phyloP scores from a whole-genome alignment of 2,797 vertebrate genomes.

The Dryobates pubescens region DNA sequence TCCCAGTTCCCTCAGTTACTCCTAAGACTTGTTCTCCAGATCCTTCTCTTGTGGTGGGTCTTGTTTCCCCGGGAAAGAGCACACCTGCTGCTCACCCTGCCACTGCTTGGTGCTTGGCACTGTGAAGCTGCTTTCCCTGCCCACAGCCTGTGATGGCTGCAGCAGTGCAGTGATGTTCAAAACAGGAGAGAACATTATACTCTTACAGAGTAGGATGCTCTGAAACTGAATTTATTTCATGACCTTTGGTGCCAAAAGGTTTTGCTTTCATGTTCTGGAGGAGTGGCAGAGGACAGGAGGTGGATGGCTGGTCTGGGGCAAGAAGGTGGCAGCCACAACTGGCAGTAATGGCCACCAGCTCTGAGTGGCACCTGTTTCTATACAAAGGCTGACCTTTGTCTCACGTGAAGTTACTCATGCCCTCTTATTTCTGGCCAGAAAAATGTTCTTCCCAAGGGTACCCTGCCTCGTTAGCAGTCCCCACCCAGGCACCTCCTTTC shows the following conservation, averaged over 20 bases:
- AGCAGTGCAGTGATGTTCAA: accelerated
- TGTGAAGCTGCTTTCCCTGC: not conserved
- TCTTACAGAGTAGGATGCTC: not conserved
- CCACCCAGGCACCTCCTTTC: slow-evolving; percentile 19
- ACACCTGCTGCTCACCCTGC: not conserved
- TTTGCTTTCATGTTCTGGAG: not conserved
- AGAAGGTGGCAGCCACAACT: not conserved
- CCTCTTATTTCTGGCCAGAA: not conserved
- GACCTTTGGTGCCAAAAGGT: not conserved
- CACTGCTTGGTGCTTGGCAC: not conserved
- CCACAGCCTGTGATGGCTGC: accelerated
- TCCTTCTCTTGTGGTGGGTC: not conserved
- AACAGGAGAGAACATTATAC: accelerated
- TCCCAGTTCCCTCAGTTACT: too few relatives aligned
- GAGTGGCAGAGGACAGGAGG: not conserved
- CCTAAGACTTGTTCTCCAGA: too few relatives aligned
- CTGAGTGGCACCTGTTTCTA: not conserved
- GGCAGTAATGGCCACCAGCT: not conserved
- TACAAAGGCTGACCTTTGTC: not conserved
- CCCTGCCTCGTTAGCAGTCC: not conserved
- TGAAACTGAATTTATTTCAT: not conserved
- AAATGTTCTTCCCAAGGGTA: not conserved
- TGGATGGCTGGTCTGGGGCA: not conserved
- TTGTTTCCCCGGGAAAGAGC: not conserved
- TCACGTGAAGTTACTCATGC: not conserved